Evolutionary conservation across 2,888 invertebrate species (phyloP).

Genomic region (Pocota personata): DNA sequence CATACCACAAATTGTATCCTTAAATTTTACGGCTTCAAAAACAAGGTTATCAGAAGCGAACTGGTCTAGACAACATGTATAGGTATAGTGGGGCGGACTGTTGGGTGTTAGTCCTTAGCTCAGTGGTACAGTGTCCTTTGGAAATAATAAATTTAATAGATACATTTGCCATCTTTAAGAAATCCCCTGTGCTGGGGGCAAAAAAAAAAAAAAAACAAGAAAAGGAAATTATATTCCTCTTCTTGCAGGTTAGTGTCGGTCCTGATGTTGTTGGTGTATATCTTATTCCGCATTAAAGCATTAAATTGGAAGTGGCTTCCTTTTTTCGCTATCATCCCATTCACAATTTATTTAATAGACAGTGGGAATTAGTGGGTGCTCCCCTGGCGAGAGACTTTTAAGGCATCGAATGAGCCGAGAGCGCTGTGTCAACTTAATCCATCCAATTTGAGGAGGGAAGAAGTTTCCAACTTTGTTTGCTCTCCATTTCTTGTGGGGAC

Average conservation of each 20-base stretch:
- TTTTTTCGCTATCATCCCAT: slow-evolving; percentile 40
- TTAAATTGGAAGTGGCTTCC: slow-evolving; percentile 61
- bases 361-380: slow-evolving; percentile 32
- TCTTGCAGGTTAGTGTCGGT: neutral
- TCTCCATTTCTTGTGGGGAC: slow-evolving; percentile 9
- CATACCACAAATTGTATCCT: slow-evolving; percentile 38
- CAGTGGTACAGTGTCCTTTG: slow-evolving; percentile 19
- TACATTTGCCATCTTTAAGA: slow-evolving; percentile 43
- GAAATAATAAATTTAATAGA: slow-evolving; percentile 58
- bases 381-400: neutral
- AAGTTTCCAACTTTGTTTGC: slow-evolving; percentile 35
- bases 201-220: neutral
- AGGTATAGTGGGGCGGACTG: neutral
- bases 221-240: slow-evolving; percentile 10
- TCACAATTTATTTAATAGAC: slow-evolving; percentile 49
- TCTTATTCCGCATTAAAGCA: slow-evolving; percentile 30
- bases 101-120: neutral
- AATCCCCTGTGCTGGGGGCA: neutral
- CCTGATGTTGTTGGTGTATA: neutral
- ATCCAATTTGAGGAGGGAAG: slow-evolving; percentile 6
- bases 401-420: neutral
- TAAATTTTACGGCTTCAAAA: slow-evolving; percentile 37
- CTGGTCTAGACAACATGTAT: slow-evolving; percentile 35
- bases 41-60: slow-evolving; percentile 24
- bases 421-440: slow-evolving; percentile 41